Percentiles rank a stretch among this genome's conserved stretches.
Evolutionary conservation across 2,113 vertebrate genomes (phyloP).

Genomic region (Limanda limanda): DNA sequence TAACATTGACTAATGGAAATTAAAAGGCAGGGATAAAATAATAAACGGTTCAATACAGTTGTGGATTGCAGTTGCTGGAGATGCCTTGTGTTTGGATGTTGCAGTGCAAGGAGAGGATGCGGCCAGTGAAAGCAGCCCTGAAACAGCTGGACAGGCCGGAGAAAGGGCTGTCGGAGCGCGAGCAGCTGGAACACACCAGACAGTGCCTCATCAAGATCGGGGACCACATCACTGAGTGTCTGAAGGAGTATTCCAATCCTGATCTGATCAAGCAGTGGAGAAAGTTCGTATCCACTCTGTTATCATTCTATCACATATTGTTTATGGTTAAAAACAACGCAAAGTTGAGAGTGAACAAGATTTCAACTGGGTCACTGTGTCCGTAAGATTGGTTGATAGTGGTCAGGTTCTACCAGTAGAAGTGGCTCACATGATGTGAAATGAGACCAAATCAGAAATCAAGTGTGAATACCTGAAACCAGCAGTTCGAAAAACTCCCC

Average conservation of each 20-base stretch:
- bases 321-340: no score
- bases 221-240: constrained; percentile 98
- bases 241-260: constrained; percentile 96
- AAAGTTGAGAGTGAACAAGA: no score
- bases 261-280: constrained; percentile 98
- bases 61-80: neutral
- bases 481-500: neutral
- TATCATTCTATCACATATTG: neutral
- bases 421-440: no score
- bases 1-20: neutral
- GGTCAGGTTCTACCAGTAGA: no score
- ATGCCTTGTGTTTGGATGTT: neutral
- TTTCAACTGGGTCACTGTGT: no score
- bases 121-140: constrained; percentile 96
- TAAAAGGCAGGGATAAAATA: neutral
- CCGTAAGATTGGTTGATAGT: no score
- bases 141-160: constrained; percentile 98
- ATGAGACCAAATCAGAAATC: no score
- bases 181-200: constrained; percentile 96
- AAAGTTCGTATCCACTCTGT: constrained; percentile 84
- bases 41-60: neutral
- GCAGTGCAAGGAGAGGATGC: constrained; percentile 99
- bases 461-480: no score
- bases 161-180: constrained; percentile 97
- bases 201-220: constrained; percentile 99